Evolutionary conservation across 2,113 vertebrate genomes (phyloP).

Genomic region (Corythornis vintsioides): DNA sequence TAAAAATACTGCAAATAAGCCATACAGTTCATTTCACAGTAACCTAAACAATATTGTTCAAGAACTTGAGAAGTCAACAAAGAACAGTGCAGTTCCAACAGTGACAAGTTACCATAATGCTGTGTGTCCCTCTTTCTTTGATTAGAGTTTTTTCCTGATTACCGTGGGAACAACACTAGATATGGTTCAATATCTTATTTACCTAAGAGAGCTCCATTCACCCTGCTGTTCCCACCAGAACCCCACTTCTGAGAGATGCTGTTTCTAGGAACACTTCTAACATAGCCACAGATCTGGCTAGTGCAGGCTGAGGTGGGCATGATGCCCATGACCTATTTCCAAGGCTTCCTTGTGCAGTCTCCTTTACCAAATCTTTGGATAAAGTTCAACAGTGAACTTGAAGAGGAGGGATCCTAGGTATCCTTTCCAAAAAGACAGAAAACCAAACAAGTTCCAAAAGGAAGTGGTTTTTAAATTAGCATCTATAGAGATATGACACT

Average conservation of each 20-base stretch:
- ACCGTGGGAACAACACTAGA: neutral
- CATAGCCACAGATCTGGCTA: neutral
- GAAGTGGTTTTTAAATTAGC: neutral
- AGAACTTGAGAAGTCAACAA: conserved; percentile 64
- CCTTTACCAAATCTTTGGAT: neutral
- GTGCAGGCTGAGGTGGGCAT: neutral
- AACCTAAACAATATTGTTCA: conserved; percentile 73
- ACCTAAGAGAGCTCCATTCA: neutral
- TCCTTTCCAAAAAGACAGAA: conserved; percentile 7
- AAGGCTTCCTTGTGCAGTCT: conserved; percentile 9
- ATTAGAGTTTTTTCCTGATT: neutral
- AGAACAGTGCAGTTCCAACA: conserved; percentile 65
- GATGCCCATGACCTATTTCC: neutral
- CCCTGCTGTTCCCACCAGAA: neutral
- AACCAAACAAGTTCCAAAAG: neutral
- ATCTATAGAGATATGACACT: neutral
- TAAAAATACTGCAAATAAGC: conserved; percentile 80
- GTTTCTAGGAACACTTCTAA: neutral
- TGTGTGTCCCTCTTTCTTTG: neutral
- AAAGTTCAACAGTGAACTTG: conserved; percentile 5
- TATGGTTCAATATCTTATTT: neutral
- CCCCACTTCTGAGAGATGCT: neutral
- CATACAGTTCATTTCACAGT: conserved; percentile 81
- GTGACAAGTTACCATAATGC: conserved; percentile 43
- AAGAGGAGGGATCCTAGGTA: neutral